These are phyloP conservation scores for Ceratina calcarata DNA, from an alignment of 1,140 invertebrate genomes.

Conservation along the genomic window DNA sequence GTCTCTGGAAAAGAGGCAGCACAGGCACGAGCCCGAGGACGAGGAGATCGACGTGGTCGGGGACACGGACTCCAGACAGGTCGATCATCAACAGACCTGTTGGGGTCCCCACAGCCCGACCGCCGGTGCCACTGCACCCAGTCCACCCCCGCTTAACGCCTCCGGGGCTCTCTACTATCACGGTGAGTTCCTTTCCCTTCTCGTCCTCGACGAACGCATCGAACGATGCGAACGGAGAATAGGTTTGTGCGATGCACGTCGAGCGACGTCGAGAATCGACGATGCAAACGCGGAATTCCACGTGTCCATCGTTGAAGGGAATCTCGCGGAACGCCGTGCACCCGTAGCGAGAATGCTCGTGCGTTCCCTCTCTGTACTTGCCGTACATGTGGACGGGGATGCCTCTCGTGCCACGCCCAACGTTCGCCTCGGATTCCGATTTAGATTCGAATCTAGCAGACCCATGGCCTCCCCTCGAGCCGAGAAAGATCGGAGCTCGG, in stretches of 20 bases:
- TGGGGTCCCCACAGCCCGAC: constrained; percentile 88
- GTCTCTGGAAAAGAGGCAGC: constrained; percentile 54
- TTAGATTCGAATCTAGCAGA: neutral
- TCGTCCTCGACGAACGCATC: neutral
- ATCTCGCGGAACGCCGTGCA: neutral
- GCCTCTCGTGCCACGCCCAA: constrained; percentile 30
- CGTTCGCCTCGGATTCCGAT: neutral
- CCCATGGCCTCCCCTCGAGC: neutral
- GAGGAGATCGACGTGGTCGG: constrained; percentile 92
- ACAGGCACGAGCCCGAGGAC: constrained; percentile 83
- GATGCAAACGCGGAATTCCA: constrained; percentile 8
- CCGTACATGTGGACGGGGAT: neutral
- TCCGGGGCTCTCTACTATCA: constrained; percentile 84
- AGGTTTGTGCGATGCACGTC: too few species aligned
- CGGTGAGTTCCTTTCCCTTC: constrained; percentile 79
- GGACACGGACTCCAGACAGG: constrained; percentile 74
- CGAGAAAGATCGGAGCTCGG: constrained; percentile 11
- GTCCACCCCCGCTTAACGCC: constrained; percentile 84
- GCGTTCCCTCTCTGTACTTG: neutral
- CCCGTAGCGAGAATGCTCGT: neutral
- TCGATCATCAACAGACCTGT: constrained; percentile 79
- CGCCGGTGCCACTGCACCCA: constrained; percentile 87
- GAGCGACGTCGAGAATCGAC: too few species aligned
- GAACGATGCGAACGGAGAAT: too few species aligned
- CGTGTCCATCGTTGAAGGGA: neutral